Conservation (phyloP, 2,888 invertebrate species). For the Heliothis peltigera region DNA sequence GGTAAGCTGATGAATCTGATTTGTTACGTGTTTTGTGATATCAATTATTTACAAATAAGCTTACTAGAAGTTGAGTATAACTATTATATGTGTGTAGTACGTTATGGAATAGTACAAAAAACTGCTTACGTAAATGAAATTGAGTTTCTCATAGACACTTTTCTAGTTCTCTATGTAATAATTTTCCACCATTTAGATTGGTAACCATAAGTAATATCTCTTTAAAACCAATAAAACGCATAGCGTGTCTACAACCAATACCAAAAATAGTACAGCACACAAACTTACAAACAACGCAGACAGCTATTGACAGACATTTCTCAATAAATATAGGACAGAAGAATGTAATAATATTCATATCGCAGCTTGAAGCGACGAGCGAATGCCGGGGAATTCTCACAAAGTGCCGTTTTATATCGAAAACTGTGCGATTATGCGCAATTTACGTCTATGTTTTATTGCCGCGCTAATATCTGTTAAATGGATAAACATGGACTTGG, state of each 20-base stretch:
- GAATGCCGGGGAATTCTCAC: constrained; percentile 48
- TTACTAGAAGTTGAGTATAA: background rate
- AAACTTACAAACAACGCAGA: constrained; percentile 10
- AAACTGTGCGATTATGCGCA: constrained; percentile 48
- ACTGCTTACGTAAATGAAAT: too few relatives aligned
- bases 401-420: constrained; percentile 52
- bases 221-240: background rate
- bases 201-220: background rate
- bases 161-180: too few relatives aligned
- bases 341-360: constrained; percentile 63
- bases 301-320: constrained; percentile 35
- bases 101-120: too few relatives aligned
- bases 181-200: background rate
- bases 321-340: constrained; percentile 42
- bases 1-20: constrained; percentile 36
- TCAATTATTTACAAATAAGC: background rate
- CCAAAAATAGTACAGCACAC: constrained; percentile 16
- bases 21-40: constrained; percentile 1
- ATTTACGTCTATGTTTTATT: constrained; percentile 44
- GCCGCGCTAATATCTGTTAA: constrained; percentile 43
- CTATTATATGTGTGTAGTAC: too few relatives aligned
- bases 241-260: constrained; percentile 15
- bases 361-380: constrained; percentile 37
- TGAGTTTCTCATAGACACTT: too few relatives aligned
- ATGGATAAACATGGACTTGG: constrained; percentile 15